Base-by-base conservation (phyloP, 2,113 vertebrate genomes). In the Hippotragus niger region DNA sequence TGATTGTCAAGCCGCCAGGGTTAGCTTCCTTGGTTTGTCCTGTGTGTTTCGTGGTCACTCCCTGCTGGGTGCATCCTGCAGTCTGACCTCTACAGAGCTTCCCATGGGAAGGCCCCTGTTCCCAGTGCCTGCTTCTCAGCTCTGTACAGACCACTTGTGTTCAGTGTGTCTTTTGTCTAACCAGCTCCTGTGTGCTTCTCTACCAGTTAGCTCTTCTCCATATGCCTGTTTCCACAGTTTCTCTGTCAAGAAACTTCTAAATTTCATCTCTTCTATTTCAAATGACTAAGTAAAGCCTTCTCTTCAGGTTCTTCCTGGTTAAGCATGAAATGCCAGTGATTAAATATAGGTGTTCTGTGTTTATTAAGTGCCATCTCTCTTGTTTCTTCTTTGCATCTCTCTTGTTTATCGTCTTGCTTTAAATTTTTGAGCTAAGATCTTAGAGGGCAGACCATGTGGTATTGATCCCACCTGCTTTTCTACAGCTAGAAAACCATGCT, bases 391-490 rank as follows among this genome's bases (percentile, higher is more conserved):
- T 74, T 74, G 67, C 67, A 74, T 90, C 40, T 87, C 45, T 50
- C 45, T 76, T 85, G 16, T 31, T 96, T 90, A 80, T 40, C 50
- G 3, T 57, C 52, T 8, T 47, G 47, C 53, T 95, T 62, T 94
- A 90, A 33, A 92, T 67, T 94, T 97, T 31, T 74, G 55, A 94
- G 17, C 53, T 87, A 23, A 87, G 40, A 43, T 85, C 53, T 90
- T 88, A 90, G 90, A 95, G 91, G 67, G 27, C 84, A 97, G 50
- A 91, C 71, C 83, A 62, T 93, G 92, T 85, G 74, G 52, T 87
- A 67, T 84, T 96, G 84, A 95, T 92, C 45, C 93, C 87, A 85
- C 88, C 57, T 97, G 88, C 55, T 93, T 97, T 97, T 92, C 94
- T 64, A 33, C 33, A 92, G 95, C 90, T 60, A 76, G 31, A 62